Evolutionary conservation across 2,113 vertebrate species (phyloP), one percentile per base, ranked within the genome.

Genomic region (Blennius ocellaris): DNA sequence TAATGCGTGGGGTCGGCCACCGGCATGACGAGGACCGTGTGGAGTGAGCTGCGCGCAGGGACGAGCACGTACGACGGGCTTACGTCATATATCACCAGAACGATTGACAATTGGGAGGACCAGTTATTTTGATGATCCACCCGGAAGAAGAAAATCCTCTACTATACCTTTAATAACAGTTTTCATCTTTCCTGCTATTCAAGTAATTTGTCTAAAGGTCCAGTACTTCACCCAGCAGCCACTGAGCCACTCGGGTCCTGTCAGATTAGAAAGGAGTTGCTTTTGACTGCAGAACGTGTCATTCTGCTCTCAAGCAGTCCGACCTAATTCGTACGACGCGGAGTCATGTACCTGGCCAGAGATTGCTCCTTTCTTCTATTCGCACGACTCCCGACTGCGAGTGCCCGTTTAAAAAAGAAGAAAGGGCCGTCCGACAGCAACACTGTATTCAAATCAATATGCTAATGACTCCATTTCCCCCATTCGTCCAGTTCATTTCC

Each of bases 391-490:
- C 72, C 59, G 63, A 77, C 39, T 69, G 84, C 80, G 61, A 84
- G 85, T 91, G 71, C 89, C 91, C 83, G 81, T 86, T 83, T 50
- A 58, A 65, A 75, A 30, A 10, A 7, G 4, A 6, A 37, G 57
- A 90, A 77, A 44, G 69, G 84, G n/a, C n/a, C 89, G 89, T 82
- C 85, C 89, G 73, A 64, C 21, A 85, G 83, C 68, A 80, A 80
- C 10, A 6, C 65, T 36, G 14, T 69, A 82, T 94, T 93, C 84
- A 92, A 94, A 94, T 91, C 89, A 90, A 75, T 90, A 94, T 91
- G 92, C 76, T 94, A 94, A 93, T 92, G 60, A 87, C 65, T 84
- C 68, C 73, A 90, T 85, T 87, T n/a, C n/a, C 85, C 51, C 58
- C 84, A 86, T 91, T 91, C 86, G 87, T 78, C 92, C 88, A 64